A percentile compares a stretch with the other conserved stretches of the same genome.
Evolutionary conservation across 2,888 invertebrate species (phyloP).

Genomic region (Blera fallax): DNA sequence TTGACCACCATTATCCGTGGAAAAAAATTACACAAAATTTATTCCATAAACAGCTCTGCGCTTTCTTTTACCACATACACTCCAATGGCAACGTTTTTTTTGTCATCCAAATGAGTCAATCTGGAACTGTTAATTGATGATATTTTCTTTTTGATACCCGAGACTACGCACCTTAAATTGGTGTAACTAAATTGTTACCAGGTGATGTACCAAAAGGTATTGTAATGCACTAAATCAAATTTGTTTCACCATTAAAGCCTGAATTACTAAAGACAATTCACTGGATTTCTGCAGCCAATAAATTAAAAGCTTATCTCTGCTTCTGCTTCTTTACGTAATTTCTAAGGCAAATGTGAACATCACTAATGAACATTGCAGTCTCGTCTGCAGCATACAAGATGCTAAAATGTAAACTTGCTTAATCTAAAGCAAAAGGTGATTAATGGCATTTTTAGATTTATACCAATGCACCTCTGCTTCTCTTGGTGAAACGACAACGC

Average conservation of each 20-base stretch:
- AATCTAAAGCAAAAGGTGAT: constrained; percentile 46
- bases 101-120: no score
- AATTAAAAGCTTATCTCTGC: not conserved
- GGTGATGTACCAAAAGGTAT: no score
- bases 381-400: not conserved
- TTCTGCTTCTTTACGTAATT: not conserved
- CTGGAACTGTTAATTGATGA: no score
- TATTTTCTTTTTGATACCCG: no score
- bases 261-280: not conserved
- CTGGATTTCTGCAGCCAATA: not conserved
- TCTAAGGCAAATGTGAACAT: not conserved
- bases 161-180: not conserved
- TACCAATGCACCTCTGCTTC: constrained; percentile 16
- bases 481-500: not conserved
- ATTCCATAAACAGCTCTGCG: no score
- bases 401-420: constrained; percentile 1
- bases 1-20: no score
- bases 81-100: no score
- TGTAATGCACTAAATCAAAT: no score
- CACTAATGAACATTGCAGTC: not conserved
- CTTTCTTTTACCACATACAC: no score
- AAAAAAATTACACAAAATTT: no score
- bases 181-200: not conserved
- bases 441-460: constrained; percentile 18
- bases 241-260: no score